Evolutionary conservation across 2,113 vertebrate species (phyloP), one percentile per base, ranked within the genome.

Genomic region (Hippocampus zosterae): DNA sequence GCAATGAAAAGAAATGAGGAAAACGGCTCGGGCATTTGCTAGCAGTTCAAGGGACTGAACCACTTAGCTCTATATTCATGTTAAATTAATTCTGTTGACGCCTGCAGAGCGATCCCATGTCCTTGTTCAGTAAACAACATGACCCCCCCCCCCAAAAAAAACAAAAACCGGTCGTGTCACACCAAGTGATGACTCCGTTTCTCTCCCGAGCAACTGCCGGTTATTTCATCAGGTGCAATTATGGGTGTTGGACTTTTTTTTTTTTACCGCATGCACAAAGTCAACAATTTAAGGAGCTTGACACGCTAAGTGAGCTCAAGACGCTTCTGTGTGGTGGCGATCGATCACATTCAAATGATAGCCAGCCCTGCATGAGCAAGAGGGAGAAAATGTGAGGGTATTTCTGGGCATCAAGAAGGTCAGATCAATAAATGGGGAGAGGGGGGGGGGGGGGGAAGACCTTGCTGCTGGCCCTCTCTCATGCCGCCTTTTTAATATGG

Each of bases 331-430:
- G 21, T n/a, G 12, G 61, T 25, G 15, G 15, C 23, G 6, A 65
- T 65, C 63, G 12, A 65, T 65, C 27, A 18, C 46, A 44, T 65
- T 65, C 42, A 65, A 65, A 65, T 65, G n/a, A 65, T 25, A 65
- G 46, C 23, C 63, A 65, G 23, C 63, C 12, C 63, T 27, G 15
- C 40, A 19, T 11, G 8, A 40, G 33, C 1, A 8, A 75, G 56
- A 64, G 41, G 73, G 70, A 74, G 69, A 69, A 81, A 84, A 83
- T 68, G 70, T 77, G 76, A 61, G 62, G 48, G 69, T 76, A 75
- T 80, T 83, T 85, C 71, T 81, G 77, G 76, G 82, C 68, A 79
- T 67, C 68, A 88, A 64, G 81, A 90, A 89, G 89, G 87, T 89
- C 83, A 89, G 79, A 91, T 90, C 85, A 86, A 91, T 90, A 88